Base-by-base conservation (phyloP, 2,113 vertebrate genomes). In the Gallinago jamesoni region DNA sequence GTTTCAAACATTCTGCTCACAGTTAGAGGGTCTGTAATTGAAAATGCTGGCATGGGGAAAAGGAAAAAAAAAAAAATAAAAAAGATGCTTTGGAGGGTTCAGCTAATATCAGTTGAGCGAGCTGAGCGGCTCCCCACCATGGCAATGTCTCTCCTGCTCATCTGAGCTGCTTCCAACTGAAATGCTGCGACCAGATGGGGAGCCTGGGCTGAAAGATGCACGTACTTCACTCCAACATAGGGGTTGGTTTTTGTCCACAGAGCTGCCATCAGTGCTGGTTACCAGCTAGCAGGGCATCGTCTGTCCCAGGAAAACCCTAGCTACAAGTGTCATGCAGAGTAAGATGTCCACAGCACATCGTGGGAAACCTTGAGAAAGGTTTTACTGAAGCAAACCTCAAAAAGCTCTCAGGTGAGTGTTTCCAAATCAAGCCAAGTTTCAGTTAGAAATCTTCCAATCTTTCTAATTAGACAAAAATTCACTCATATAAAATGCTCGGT, bases 101-200 rank as follows among this genome's bases (percentile, higher is more conserved):
- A 28, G 30, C 52, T 84, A 74, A 57, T 84, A 90, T 2, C 52
- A 76, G 33, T 74, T 90, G 33, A 75, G 90, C 93, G 57, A 80
- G 22, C 37, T 48, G 72, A 95, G 66, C 24, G 73, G 37, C 69
- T 94, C 60, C 73, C 45, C 6, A 3, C 24, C 28, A 57, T 66
- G 76, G 84, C 80, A 84, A 27, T 48, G 9, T 17, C 69, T 84
- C 48, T 89, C 48, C 45, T 93, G 39, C 50, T 92, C 69, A 70
- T 78, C 45, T 93, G 84, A 91, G 69, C 62, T 45, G 20, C 48
- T 91, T 96, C 90, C 89, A 94, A 64, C 35, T 35, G 69, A 93
- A 96, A 73, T 21, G 28, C 23, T 91, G 48, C 30, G 76, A 84
- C 69, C 88, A 96, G 90, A 90, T 90, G 84, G 86, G 88, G n/a